Base-by-base conservation (phyloP, 2,888 invertebrate species). In the Diploptera punctata region DNA sequence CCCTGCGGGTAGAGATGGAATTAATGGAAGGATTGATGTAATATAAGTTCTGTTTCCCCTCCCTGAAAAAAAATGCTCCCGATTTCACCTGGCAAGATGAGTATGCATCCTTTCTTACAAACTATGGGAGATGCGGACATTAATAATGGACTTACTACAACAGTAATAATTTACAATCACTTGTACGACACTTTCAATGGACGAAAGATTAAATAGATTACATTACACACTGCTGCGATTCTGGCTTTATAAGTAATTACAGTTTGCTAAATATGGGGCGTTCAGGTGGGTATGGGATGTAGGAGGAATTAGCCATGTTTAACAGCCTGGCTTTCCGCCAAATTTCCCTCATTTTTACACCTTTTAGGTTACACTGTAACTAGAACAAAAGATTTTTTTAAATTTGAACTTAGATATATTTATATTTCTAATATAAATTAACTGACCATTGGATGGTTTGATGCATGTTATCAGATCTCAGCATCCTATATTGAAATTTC, bases 171-270 rank as follows among this genome's bases (percentile, higher is more conserved):
- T 72, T 72, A 72, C 68, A 68, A 72, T 68, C 68, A 72, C 38
- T 33, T 24, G 43, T 38, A 68, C 65, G 62, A 49, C 31, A 68
- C 68, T 68, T n/a, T 69, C 43, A 26, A 67, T 71, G 72, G 72
- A 72, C 72, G 62, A 62, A 72, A 72, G 72, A 61, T 72, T 68
- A 72, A 71, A 68, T 68, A 71, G 54, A 72, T 43, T 44, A 65
- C 26, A 29, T 26, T 65, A 65, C 26, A 18, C 47, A 44, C 24
- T 26, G 24, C 21, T 24, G 26, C 26, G 16, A 65, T 65, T 38
- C 16, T 65, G 26, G 29, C 26, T 43, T n/a, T n/a, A n/a, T 65
- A 65, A 65, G 62, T 65, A 57, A 57, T 65, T 38, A 65, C 47
- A 26, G 16, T 44, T n/a, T n/a, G 26, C 65, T 65, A 65, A 65